phyloP scores from a whole-genome alignment of 2,797 vertebrate genomes.

The Alosa sapidissima region DNA sequence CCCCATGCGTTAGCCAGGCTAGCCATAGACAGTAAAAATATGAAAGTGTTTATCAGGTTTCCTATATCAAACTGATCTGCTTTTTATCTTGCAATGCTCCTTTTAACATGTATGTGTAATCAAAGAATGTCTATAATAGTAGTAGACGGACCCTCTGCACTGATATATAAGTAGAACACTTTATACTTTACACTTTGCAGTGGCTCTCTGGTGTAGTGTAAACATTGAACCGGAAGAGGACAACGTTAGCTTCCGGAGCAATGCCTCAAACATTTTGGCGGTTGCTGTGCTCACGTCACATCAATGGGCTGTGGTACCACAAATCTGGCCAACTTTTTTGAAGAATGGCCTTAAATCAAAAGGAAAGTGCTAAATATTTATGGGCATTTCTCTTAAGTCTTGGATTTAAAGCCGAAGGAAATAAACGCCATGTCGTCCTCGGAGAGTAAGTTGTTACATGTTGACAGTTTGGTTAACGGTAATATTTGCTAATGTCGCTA shows the following conservation, averaged over 20 bases:
- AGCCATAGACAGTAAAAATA: not conserved
- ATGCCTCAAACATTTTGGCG: slow-evolving; percentile 54
- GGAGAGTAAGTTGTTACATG: slow-evolving; percentile 69
- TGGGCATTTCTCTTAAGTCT: slow-evolving; percentile 79
- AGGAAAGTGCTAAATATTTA: slow-evolving; percentile 67
- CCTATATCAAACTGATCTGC: too few relatives aligned
- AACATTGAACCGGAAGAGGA: slow-evolving; percentile 26
- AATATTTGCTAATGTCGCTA: not conserved
- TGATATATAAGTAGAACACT: too few relatives aligned
- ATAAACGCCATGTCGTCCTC: slow-evolving; percentile 54
- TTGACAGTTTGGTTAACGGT: not conserved
- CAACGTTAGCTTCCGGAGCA: slow-evolving; percentile 28
- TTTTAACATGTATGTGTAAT: too few relatives aligned
- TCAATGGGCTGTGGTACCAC: not conserved
- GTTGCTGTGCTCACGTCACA: slow-evolving; percentile 41
- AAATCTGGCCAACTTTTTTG: not conserved
- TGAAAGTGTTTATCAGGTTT: not conserved
- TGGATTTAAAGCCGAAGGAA: slow-evolving; percentile 69
- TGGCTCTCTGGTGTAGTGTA: too few relatives aligned
- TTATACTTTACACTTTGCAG: too few relatives aligned
- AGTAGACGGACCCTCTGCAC: too few relatives aligned
- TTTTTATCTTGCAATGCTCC: too few relatives aligned
- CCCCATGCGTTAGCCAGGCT: too few relatives aligned
- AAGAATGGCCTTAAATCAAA: slow-evolving; percentile 38
- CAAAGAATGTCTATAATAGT: too few relatives aligned